Base-by-base conservation (phyloP, 2,888 invertebrate species). In the Pelosia muscerda region DNA sequence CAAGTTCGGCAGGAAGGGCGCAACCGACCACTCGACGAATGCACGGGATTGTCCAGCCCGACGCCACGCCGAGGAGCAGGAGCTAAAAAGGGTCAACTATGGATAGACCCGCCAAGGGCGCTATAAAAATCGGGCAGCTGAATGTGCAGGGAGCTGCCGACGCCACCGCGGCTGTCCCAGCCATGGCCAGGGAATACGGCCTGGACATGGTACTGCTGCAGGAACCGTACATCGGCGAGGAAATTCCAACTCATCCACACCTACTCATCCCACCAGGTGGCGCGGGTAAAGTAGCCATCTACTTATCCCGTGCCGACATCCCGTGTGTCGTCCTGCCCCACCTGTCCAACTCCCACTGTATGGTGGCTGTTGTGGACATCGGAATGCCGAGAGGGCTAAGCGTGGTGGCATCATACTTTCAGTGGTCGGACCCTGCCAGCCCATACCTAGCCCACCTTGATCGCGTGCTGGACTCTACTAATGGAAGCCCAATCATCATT, bases 161-260 rank as follows among this genome's bases (percentile, higher is more conserved):
- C 0, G 83, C 82, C 0, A 81, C 81, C 0, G 26, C 15, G 19
- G 81, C 83, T 63, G 55, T 81, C 0, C 72, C 72, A 0, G 57
- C 34, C 0, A 9, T 82, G 0, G 77, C 81, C 0, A 11, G 6
- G 1, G 69, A 65, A 9, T n/a, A 57, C 2, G 63, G 61, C 0
- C 67, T 84, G 13, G 81, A 81, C 4, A 9, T 80, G 2, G 63
- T 82, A 2, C 76, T 83, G 0, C 76, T 80, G 0, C 82, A 82
- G 63, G 83, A 83, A 38, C 81, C 81, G 8, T 77, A 79, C 15
- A 6, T 13, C 2, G 8, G 13, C 0, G 49, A 23, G 25, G 23
- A 22, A 38, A 2, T 38, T 0, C 2, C 23, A 2, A 28, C 28
- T 6, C 28, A 28, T 6, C 28, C 28, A 28, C 28, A 28, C 13